Conservation (phyloP, 2,113 vertebrate species). For the Melanotaenia duboulayi region DNA sequence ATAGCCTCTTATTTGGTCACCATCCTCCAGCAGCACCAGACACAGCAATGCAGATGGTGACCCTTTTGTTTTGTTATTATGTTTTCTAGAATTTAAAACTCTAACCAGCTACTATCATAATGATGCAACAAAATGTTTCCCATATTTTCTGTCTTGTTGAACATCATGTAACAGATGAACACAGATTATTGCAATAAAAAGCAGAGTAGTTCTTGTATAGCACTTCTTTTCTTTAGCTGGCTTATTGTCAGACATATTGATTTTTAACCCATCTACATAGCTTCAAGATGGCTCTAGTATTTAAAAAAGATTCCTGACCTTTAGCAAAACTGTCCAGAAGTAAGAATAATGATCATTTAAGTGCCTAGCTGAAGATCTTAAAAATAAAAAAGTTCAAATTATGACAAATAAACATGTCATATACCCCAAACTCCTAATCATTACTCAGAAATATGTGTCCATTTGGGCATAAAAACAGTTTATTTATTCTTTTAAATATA, state of each 20-base stretch:
- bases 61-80: too few species aligned
- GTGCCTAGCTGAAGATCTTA: too few species aligned
- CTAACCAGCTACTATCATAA: too few species aligned
- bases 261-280: background rate
- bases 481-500: too few species aligned
- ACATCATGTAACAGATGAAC: background rate
- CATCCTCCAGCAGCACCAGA: constrained; percentile 18
- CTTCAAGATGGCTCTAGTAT: background rate
- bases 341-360: background rate
- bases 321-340: background rate
- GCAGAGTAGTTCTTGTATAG: background rate
- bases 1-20: background rate
- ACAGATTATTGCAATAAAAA: background rate
- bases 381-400: too few species aligned
- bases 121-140: too few species aligned
- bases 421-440: too few species aligned
- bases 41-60: constrained; percentile 14
- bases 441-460: too few species aligned
- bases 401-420: too few species aligned
- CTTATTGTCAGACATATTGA: background rate
- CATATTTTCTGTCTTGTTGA: too few species aligned
- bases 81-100: too few species aligned
- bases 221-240: background rate
- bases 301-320: background rate
- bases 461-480: too few species aligned